These are phyloP conservation scores for Pelvicachromis taeniatus DNA, from an alignment of 2,113 vertebrate genomes.

Conservation along the genomic window DNA sequence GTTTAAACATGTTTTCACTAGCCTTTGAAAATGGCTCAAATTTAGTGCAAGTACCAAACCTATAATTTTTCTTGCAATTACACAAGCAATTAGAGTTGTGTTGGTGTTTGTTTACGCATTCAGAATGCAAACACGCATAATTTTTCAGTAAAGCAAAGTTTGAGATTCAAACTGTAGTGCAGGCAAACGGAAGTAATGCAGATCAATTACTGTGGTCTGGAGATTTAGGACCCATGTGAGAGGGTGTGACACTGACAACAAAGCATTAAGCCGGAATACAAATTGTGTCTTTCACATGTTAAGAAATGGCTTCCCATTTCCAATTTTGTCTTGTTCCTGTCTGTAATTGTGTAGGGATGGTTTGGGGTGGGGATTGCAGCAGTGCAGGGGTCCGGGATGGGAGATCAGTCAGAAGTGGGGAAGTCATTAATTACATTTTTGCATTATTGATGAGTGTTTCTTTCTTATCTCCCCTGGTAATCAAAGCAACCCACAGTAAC, in stretches of 20 bases:
- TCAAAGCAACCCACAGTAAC: constrained; percentile 56
- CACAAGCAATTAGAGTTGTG: constrained; percentile 38
- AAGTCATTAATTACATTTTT: constrained; percentile 71
- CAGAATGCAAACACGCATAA: constrained; percentile 42
- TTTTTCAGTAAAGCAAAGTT: constrained; percentile 44
- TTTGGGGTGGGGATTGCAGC: background rate
- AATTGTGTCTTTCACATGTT: constrained; percentile 54
- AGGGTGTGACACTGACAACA: constrained; percentile 38
- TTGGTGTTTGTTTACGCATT: background rate
- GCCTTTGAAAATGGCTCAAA: background rate
- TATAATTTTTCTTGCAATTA: constrained; percentile 46
- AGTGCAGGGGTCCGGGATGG: constrained; percentile 32
- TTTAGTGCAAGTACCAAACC: constrained; percentile 4
- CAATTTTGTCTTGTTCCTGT: constrained; percentile 61
- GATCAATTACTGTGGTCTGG: background rate
- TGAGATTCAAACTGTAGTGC: constrained; percentile 8
- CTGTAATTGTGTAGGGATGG: background rate
- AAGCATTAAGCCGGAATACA: constrained; percentile 29
- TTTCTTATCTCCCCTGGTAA: constrained; percentile 40
- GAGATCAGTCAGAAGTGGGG: constrained; percentile 66
- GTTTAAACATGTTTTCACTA: background rate
- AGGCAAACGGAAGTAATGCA: background rate
- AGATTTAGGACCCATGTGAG: background rate
- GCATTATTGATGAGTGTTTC: constrained; percentile 74
- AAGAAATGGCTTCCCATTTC: constrained; percentile 60